Conservation (phyloP, 1,140 invertebrate genomes). For the Drosophila ananassae region DNA sequence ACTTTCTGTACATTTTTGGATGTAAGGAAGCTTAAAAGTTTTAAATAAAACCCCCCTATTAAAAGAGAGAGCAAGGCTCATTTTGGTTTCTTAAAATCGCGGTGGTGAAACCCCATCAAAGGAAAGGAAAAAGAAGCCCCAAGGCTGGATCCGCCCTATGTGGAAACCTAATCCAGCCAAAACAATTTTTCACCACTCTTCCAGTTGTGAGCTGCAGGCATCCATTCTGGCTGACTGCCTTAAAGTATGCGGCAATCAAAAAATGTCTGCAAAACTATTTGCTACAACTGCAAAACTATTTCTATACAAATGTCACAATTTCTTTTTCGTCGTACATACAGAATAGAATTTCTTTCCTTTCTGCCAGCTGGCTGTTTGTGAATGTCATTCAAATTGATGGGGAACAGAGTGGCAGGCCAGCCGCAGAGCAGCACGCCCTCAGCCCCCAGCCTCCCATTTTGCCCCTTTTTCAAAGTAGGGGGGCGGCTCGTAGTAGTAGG, state of each 20-base stretch:
- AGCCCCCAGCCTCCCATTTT: constrained; percentile 9
- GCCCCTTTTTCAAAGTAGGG: background rate
- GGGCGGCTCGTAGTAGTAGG: background rate
- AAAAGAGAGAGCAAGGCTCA: background rate
- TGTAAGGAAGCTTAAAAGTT: no score
- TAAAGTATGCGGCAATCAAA: constrained; percentile 78
- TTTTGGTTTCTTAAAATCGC: background rate
- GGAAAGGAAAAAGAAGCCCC: constrained; percentile 18
- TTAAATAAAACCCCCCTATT: background rate
- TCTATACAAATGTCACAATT: constrained; percentile 80
- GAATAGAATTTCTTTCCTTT: constrained; percentile 23
- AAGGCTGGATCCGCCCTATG: constrained; percentile 8
- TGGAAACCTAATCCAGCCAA: constrained; percentile 27
- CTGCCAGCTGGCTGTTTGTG: constrained; percentile 55
- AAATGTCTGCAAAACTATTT: constrained; percentile 79
- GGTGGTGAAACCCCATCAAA: constrained; percentile 11
- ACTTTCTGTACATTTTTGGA: no score
- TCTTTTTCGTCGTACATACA: constrained; percentile 52
- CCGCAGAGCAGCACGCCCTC: constrained; percentile 38
- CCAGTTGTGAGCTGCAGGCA: constrained; percentile 37
- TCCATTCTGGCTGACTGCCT: constrained; percentile 48
- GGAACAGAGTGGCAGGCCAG: constrained; percentile 47
- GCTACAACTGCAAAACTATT: constrained; percentile 73
- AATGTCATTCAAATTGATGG: constrained; percentile 82
- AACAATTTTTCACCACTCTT: constrained; percentile 39